Evolutionary conservation across 2,888 invertebrate genomes (phyloP), one percentile per base, ranked within the genome.

Genomic region (Liposcelis brunnea): DNA sequence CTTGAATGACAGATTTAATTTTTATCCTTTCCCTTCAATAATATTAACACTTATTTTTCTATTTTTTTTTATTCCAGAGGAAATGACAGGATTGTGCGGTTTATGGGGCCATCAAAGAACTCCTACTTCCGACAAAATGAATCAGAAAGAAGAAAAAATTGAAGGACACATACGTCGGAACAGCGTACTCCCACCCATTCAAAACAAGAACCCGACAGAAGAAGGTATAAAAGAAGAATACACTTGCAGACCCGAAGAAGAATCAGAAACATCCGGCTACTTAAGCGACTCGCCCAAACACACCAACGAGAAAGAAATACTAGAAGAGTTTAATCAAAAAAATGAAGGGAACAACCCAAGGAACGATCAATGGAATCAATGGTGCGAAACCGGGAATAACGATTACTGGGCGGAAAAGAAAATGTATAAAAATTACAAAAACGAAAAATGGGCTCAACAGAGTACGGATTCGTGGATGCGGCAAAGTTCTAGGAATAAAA

Each of bases 11-110:
- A 36, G 16, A 7, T 8, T 36, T 36, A 16, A 12, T 38, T 38
- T 16, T 38, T 18, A 38, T 12, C 6, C 6, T 18, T 26, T 16
- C 46, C 32, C 18, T n/a, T n/a, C n/a, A n/a, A n/a, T n/a, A n/a
- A n/a, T n/a, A n/a, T 42, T 42, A 7, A 42, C 40, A 16, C 26
- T 19, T 6, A 35, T 12, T 38, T 11, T 6, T 18, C 37, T 45
- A 36, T 43, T 19, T 19, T 50, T 34, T 52, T 53, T 53, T 48
- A 53, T 71, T 71, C 43, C 67, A 86, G 86, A 84, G 67, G 85
- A 86, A 69, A 74, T 85, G 66, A 78, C 80, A 53, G 76, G 77
- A 52, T 71, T 84, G 56, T 76, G 77, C 56, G 73, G 79, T 57
- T 83, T 82, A 47, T 86, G 84, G 79, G 80, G 80, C 46, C 63